Evolutionary conservation across 2,113 vertebrate genomes (phyloP).

Genomic region (Macroglossus sobrinus): DNA sequence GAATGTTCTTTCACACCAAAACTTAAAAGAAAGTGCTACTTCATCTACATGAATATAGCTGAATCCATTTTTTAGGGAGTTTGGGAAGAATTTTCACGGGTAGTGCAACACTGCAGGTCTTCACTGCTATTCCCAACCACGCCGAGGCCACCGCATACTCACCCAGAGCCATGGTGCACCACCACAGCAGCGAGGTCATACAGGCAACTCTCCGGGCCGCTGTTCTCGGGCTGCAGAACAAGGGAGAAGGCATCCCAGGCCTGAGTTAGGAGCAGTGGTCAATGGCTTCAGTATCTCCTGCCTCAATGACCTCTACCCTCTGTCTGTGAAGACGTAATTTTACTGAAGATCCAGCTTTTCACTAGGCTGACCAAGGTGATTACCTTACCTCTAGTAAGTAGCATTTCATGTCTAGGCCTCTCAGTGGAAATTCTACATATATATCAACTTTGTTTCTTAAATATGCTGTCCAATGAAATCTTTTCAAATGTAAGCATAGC

Average conservation of each 20-base stretch:
- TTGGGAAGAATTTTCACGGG: not conserved
- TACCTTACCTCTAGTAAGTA: constrained; percentile 93
- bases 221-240: constrained; percentile 89
- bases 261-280: not conserved
- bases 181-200: constrained; percentile 96
- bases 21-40: not conserved
- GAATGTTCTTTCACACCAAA: not conserved
- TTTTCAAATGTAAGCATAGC: constrained; percentile 97
- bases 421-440: constrained; percentile 95
- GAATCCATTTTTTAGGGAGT: not conserved
- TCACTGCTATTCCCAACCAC: not conserved
- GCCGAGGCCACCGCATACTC: constrained; percentile 72
- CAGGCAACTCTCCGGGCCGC: constrained; percentile 89
- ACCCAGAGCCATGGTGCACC: constrained; percentile 98
- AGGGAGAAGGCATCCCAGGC: constrained; percentile 32
- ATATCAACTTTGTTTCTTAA: constrained; percentile 98
- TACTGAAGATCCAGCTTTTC: not conserved
- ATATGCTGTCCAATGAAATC: constrained; percentile 99
- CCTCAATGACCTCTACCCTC: not conserved
- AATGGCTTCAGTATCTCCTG: not conserved
- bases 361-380: accelerated
- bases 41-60: not conserved
- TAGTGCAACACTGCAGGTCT: not conserved
- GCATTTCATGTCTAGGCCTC: constrained; percentile 94
- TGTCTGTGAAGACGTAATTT: not conserved